A percentile compares a stretch with the other conserved stretches of the same genome.
phyloP scores from a whole-genome alignment of 2,797 vertebrate species.

The Labeo calbasu region DNA sequence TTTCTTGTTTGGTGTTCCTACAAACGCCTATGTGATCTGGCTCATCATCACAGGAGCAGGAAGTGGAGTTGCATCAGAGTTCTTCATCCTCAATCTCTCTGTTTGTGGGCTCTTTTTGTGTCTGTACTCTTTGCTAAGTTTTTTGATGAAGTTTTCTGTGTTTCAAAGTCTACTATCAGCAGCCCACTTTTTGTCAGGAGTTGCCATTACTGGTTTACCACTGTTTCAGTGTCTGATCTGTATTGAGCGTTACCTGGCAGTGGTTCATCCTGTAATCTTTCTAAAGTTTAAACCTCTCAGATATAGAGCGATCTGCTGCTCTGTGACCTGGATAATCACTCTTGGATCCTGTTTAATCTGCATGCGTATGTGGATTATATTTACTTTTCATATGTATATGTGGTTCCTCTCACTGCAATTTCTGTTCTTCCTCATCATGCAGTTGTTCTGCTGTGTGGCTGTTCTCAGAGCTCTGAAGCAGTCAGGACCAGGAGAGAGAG shows the following conservation, averaged over 20 bases:
- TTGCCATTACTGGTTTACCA: neutral
- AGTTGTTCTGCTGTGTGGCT: neutral
- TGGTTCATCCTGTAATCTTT: constrained; percentile 12
- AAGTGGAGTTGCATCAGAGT: too few species aligned
- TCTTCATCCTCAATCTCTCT: too few species aligned
- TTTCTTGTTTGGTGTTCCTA: neutral
- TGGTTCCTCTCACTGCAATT: neutral
- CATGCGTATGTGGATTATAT: neutral
- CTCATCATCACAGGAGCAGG: too few species aligned
- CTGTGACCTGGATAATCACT: neutral
- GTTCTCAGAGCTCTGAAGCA: neutral
- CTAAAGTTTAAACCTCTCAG: constrained; percentile 28
- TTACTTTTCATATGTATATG: too few species aligned
- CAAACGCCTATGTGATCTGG: too few species aligned
- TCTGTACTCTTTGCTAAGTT: neutral
- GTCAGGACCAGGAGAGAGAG: constrained; percentile 18
- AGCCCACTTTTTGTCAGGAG: neutral
- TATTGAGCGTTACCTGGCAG: neutral
- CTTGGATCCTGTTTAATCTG: neutral
- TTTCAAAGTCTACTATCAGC: neutral
- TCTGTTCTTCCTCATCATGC: neutral
- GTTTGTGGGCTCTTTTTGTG: neutral
- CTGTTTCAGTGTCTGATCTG: constrained; percentile 9
- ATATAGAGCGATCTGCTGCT: constrained; percentile 1
- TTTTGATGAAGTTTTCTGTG: neutral